These are phyloP conservation scores for Trissolcus japonicus DNA, from an alignment of 2,888 invertebrate genomes.

Conservation along the genomic window DNA sequence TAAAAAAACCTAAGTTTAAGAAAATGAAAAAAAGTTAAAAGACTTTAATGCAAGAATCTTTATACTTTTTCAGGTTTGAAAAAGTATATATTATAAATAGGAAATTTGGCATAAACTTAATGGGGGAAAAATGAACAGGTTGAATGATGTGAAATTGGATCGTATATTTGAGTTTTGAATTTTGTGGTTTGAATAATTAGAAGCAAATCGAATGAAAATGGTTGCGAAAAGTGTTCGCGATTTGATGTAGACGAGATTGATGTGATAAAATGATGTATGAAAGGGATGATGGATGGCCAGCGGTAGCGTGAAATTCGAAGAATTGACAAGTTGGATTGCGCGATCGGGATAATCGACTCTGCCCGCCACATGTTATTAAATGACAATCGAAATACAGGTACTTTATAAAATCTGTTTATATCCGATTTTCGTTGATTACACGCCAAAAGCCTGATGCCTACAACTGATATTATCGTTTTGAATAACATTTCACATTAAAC, in stretches of 20 bases:
- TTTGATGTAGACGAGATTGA: constrained; percentile 42
- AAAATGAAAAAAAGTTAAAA: too few species aligned
- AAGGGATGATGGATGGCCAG: constrained; percentile 47
- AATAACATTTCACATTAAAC: constrained; percentile 62
- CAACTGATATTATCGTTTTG: constrained; percentile 64
- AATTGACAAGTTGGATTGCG: constrained; percentile 53
- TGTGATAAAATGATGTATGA: constrained; percentile 49
- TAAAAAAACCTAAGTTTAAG: too few species aligned
- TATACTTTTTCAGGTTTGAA: too few species aligned
- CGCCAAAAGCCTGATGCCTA: constrained; percentile 58
- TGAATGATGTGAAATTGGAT: too few species aligned
- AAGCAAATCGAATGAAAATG: constrained; percentile 46
- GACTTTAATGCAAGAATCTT: too few species aligned
- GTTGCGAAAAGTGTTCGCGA: constrained; percentile 52
- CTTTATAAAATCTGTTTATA: constrained; percentile 58
- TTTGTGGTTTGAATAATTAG: constrained; percentile 33
- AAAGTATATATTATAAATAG: too few species aligned
- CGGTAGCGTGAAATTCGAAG: constrained; percentile 48
- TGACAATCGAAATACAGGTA: constrained; percentile 55
- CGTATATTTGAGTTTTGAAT: not conserved
- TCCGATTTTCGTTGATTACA: constrained; percentile 62
- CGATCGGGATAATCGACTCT: constrained; percentile 54
- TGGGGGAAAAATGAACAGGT: too few species aligned
- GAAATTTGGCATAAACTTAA: too few species aligned
- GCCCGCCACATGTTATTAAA: constrained; percentile 48